These are phyloP conservation scores for Drosophila fungiperda DNA, from an alignment of 2,888 invertebrate genomes.

Conservation along the genomic window DNA sequence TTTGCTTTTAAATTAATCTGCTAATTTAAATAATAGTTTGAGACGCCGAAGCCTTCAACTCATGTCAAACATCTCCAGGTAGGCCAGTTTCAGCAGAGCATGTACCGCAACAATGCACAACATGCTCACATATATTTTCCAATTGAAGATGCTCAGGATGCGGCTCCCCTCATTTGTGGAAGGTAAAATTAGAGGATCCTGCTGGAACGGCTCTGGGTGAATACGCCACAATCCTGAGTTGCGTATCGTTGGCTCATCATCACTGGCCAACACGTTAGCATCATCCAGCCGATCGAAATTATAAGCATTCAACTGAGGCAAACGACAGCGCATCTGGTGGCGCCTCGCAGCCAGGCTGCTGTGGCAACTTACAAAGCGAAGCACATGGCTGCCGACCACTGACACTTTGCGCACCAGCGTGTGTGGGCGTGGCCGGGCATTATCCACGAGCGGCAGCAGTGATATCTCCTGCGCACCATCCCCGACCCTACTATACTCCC, in stretches of 20 bases:
- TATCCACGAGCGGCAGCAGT: conserved; percentile 23
- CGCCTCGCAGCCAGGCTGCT: conserved; percentile 21
- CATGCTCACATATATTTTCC: conserved; percentile 47
- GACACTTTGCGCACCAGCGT: conserved; percentile 46
- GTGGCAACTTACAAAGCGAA: conserved; percentile 35
- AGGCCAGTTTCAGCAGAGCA: conserved; percentile 30
- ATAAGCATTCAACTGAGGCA: conserved; percentile 3
- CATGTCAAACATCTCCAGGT: conserved; percentile 6
- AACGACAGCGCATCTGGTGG: conserved; percentile 1
- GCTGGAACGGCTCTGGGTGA: background rate
- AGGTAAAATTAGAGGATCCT: background rate
- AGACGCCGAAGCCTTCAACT: conserved; percentile 1
- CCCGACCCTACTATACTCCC: conserved; percentile 36
- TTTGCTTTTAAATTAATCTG: background rate
- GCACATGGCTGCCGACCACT: conserved; percentile 44
- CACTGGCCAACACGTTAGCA: background rate
- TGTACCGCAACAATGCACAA: conserved; percentile 43
- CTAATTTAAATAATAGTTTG: background rate
- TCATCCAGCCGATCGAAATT: conserved; percentile 1
- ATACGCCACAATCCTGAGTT: background rate
- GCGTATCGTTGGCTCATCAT: background rate
- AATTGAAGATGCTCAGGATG: conserved; percentile 25
- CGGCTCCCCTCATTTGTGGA: background rate
- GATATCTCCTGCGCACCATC: conserved; percentile 28
- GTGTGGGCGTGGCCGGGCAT: conserved; percentile 16